These are phyloP conservation scores for Caenorhabditis sp. DNA, from an alignment of 2,888 invertebrate species.

Conservation along the genomic window DNA sequence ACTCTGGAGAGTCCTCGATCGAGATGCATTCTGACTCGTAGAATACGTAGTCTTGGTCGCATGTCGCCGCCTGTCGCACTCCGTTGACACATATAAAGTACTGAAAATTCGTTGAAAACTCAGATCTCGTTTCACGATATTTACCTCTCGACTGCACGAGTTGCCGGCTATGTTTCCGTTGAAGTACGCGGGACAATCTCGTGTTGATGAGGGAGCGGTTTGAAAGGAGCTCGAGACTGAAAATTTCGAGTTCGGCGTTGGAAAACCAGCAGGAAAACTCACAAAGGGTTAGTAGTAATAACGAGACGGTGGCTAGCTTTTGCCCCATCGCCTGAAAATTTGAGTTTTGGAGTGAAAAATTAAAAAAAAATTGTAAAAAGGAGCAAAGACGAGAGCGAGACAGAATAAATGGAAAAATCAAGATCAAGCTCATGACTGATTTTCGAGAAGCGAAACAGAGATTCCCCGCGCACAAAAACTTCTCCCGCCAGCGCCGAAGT, in stretches of 20 bases:
- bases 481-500: neutral
- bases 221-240: constrained; percentile 45
- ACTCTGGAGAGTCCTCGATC: constrained; percentile 52
- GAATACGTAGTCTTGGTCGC: constrained; percentile 54
- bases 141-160: constrained; percentile 56
- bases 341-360: neutral
- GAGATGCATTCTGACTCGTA: constrained; percentile 39
- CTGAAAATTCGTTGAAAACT: constrained; percentile 34
- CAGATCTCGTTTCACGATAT: neutral
- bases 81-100: constrained; percentile 60
- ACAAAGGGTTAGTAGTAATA: constrained; percentile 57
- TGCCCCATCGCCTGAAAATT: constrained; percentile 62
- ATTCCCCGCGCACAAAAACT: neutral
- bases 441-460: neutral
- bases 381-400: neutral
- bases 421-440: neutral
- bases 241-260: neutral
- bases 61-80: constrained; percentile 37
- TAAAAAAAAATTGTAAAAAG: neutral
- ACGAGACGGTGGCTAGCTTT: constrained; percentile 42
- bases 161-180: constrained; percentile 55
- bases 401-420: neutral
- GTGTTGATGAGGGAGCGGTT: constrained; percentile 8
- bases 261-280: constrained; percentile 9
- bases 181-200: constrained; percentile 41